These are phyloP conservation scores for Amphilophus citrinellus DNA, from an alignment of 2,113 vertebrate genomes.

Conservation along the genomic window DNA sequence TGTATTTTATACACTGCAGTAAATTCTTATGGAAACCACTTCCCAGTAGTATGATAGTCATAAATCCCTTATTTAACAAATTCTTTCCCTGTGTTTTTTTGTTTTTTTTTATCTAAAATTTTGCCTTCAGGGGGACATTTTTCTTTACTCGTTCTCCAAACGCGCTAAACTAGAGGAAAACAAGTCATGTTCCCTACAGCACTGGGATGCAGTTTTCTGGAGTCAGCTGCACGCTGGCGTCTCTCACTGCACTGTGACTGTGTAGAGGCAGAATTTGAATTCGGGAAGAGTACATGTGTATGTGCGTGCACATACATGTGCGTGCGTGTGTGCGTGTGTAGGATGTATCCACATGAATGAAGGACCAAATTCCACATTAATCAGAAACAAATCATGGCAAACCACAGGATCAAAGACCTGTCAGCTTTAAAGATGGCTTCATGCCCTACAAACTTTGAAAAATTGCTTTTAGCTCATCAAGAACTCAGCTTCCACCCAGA, in stretches of 20 bases:
- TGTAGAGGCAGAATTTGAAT: slow-evolving; percentile 5
- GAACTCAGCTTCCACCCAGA: slow-evolving; percentile 48
- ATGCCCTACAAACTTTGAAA: slow-evolving; percentile 51
- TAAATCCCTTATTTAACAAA: slow-evolving; percentile 33
- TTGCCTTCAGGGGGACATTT: slow-evolving; percentile 33
- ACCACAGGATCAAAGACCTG: slow-evolving; percentile 71
- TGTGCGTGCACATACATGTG: not conserved
- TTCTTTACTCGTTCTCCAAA: slow-evolving; percentile 28
- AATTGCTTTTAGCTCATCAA: slow-evolving; percentile 43
- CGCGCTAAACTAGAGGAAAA: slow-evolving; percentile 36
- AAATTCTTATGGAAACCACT: slow-evolving; percentile 26
- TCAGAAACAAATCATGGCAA: slow-evolving; percentile 68
- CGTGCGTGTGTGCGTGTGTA: not conserved
- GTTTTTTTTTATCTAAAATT: not conserved
- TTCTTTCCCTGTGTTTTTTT: slow-evolving; percentile 21
- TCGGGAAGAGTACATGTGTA: slow-evolving; percentile 3
- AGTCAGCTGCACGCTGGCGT: slow-evolving; percentile 24
- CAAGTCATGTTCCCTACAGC: slow-evolving; percentile 11
- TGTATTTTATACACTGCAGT: not conserved
- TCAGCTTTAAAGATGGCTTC: slow-evolving; percentile 53
- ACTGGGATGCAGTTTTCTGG: slow-evolving; percentile 1
- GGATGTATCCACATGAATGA: slow-evolving; percentile 51
- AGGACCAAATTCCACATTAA: slow-evolving; percentile 67
- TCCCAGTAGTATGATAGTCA: slow-evolving; percentile 14
- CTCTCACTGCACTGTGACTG: slow-evolving; percentile 15